These are phyloP conservation scores for Suricata suricatta DNA, from an alignment of 2,113 vertebrate genomes.

Conservation along the genomic window DNA sequence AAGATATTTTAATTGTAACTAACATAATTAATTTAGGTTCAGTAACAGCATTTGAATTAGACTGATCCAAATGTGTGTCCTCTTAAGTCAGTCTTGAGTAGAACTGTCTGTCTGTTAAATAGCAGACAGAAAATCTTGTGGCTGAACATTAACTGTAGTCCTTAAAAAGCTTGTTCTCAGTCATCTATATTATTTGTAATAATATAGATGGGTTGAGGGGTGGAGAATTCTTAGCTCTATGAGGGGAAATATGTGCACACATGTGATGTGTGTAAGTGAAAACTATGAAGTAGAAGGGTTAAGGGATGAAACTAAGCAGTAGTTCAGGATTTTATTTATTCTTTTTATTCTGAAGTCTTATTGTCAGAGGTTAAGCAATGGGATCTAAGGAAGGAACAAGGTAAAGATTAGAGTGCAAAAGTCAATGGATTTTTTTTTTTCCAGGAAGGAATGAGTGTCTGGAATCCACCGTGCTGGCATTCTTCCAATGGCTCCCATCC, in stretches of 20 bases:
- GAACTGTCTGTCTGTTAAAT: neutral
- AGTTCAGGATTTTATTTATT: neutral
- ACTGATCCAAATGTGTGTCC: neutral
- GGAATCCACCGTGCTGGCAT: accelerated
- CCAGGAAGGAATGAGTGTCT: neutral
- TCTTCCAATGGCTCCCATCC: neutral
- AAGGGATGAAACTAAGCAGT: neutral
- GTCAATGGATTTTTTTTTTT: neutral
- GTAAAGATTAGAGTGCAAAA: neutral
- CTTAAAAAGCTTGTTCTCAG: neutral
- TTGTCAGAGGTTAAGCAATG: neutral
- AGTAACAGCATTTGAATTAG: neutral
- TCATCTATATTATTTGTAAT: neutral
- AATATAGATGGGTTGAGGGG: neutral
- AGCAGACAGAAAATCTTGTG: neutral
- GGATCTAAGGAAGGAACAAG: neutral
- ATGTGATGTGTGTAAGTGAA: neutral
- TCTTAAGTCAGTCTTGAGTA: neutral
- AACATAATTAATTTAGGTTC: neutral
- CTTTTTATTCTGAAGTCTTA: neutral
- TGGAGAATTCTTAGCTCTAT: neutral
- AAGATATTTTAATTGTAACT: neutral
- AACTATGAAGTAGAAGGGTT: neutral
- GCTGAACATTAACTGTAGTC: neutral
- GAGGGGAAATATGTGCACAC: neutral